Base-by-base conservation (phyloP, 2,113 vertebrate genomes). In the Dromiciops gliroides region DNA sequence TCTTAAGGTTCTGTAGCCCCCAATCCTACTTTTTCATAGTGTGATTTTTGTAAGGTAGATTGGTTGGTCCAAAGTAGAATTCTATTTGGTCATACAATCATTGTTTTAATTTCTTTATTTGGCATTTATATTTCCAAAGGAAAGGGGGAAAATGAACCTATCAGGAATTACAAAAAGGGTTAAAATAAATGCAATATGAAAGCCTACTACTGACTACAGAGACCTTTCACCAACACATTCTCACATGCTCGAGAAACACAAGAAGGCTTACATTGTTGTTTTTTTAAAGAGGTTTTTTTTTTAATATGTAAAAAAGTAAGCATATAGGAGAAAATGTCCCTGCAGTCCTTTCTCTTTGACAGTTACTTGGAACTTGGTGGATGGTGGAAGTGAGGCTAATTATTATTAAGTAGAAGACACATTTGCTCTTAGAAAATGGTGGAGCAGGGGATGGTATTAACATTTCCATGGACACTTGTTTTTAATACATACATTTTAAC, bases 151-250 rank as follows among this genome's bases (percentile, higher is more conserved):
- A 89, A 8, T 50, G 48, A 90, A 90, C 89, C 48, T 96, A 90
- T 94, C 96, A 98, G 93, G 97, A 97, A 96, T 98, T 98, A 99
- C 96, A 98, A 98, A 98, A 98, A 98, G 97, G 97, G 98, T 97
- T 98, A 98, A 98, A 98, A 96, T 98, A 98, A 98, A 98, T 99
- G 98, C 98, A 98, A 96, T 98, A 98, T 97, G 96, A 97, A 98
- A 98, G 98, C 97, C 97, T 98, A 98, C 98, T 96, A 98, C 96
- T 90, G 98, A 98, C 98, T 98, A 98, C 98, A 98, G 98, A 98
- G 98, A 98, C 96, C 96, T 93, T 98, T 98, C 97, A 98, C 97
- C 98, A 97, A 98, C 92, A 0, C 97, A 98, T 0, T 90, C 48
- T 26, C 96, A 97, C 96, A 97, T 97, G 97, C 97, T 96, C 98